These are phyloP conservation scores for Piaya cayana DNA, from an alignment of 2,113 vertebrate species.

Conservation along the genomic window DNA sequence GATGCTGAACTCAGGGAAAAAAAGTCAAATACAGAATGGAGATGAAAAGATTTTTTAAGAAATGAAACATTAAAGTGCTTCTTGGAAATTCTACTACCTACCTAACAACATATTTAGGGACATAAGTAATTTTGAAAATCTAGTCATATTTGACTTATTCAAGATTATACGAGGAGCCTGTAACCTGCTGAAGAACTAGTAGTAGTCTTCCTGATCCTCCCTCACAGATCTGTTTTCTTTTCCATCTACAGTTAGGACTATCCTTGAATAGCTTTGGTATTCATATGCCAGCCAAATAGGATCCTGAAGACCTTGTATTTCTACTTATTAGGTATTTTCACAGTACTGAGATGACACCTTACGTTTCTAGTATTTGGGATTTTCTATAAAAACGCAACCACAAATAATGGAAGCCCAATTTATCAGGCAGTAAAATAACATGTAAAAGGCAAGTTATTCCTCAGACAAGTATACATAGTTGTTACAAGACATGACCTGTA, in stretches of 20 bases:
- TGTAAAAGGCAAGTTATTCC: neutral
- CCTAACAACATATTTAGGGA: neutral
- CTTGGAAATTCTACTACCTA: neutral
- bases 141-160: neutral
- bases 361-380: neutral
- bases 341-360: neutral
- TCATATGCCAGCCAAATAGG: neutral
- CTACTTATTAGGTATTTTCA: neutral
- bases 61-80: neutral
- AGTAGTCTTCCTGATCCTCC: neutral
- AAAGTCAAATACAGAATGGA: neutral
- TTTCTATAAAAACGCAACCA: neutral
- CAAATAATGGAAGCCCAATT: neutral
- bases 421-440: neutral
- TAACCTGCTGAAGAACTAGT: neutral
- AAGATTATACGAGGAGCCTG: neutral
- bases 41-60: neutral
- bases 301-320: neutral
- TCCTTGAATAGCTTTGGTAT: neutral
- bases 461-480: neutral
- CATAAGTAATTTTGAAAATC: neutral
- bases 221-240: neutral
- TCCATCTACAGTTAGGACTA: neutral
- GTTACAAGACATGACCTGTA: neutral
- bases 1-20: neutral